Base-by-base conservation (phyloP, 2,797 vertebrate genomes). In the Artibeus lituratus region DNA sequence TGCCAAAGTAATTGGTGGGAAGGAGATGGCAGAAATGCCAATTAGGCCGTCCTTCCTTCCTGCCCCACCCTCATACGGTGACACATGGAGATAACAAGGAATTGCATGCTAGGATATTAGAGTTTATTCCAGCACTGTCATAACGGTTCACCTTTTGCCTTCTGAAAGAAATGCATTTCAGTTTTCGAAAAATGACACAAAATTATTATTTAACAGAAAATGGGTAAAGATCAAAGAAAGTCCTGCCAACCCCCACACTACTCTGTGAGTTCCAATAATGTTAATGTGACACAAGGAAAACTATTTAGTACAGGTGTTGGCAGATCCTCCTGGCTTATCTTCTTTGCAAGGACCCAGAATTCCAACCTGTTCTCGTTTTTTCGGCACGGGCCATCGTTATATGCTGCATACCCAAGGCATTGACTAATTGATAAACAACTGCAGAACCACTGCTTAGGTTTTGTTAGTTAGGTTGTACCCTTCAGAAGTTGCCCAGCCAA, bases 241-340 rank as follows among this genome's bases (percentile, higher is more conserved):
- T 89, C 77, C 88, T 83, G 87, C 24, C 26, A 81, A 90, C 70
- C 47, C 4, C 7, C 19, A 78, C 12, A 65, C 39, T 81, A 37
- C 57, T n/a, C 42, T 72, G 82, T 82, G 95, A 82, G 84, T 95
- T 96, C 95, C 86, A 53, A 49, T 89, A 80, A 77, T 49, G 72
- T 35, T 51, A 90, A 32, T 59, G 35, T 11, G 91, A 51, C 42
- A 70, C 10, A 77, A 95, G 95, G 59, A 47, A 55, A 90, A 65
- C 12, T 78, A 4, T 21, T 29, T 3, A 53, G 57, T 77, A 47
- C 76, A 88, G 81, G 22, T 5, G 67, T 62, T 53, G 29, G 44
- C 67, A 70, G 21, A 76, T 83, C 73, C 77, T 88, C 73, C 37
- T n/a, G 59, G 69, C 78, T 83, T 73, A 83, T 87, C 69, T 88